Evolutionary conservation across 2,888 invertebrate genomes (phyloP), one percentile per base, ranked within the genome.

Genomic region (Ptycholaimellus sp.): DNA sequence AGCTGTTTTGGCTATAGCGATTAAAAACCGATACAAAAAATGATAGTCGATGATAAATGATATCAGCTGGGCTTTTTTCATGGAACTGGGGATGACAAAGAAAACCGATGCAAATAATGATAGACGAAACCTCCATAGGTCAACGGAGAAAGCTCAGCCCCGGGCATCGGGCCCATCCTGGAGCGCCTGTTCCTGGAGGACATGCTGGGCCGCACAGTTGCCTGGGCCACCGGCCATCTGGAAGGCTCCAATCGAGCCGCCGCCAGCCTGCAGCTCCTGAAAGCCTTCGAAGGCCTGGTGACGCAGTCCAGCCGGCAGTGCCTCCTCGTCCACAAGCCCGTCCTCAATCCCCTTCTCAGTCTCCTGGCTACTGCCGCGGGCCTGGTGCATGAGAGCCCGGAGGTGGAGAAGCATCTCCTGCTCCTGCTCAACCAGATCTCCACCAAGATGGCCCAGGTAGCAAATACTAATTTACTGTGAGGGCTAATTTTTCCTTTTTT

Each of bases 291-390:
- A n/a, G n/a, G n/a, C n/a, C n/a, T 38, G 5, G 13, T 38, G 13
- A 20, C 11, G n/a, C 39, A 39, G 29, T 41, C 39, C 30, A 49
- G 50, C 38, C 43, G 46, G 5, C 48, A 48, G 33, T 52, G 50
- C 39, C 42, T 85, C 30, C 68, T 90, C 44, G 78, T 80, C 25
- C 82, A 87, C 43, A 81, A 82, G 59, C 76, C 83, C 2, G 75
- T 85, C 53, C 65, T 85, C 37, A 70, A 77, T 43, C 87, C 90
- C 2, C 62, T 93, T 38, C 61, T 87, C 37, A 74, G 75, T 57
- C 68, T 90, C 36, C 66, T 90, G 40, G 40, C 44, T 32, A 30
- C 33, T 36, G 33, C 32, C 38, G 6, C 20, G 21, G 7, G 41
- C 38, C 40, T 36, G 27, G 44, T 41, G 31, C 39, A 41, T 34